A percentile compares a stretch with the other conserved stretches of the same genome.
Evolutionary conservation across 2,888 invertebrate species (phyloP).

Genomic region (Pogonocherus hispidulus): DNA sequence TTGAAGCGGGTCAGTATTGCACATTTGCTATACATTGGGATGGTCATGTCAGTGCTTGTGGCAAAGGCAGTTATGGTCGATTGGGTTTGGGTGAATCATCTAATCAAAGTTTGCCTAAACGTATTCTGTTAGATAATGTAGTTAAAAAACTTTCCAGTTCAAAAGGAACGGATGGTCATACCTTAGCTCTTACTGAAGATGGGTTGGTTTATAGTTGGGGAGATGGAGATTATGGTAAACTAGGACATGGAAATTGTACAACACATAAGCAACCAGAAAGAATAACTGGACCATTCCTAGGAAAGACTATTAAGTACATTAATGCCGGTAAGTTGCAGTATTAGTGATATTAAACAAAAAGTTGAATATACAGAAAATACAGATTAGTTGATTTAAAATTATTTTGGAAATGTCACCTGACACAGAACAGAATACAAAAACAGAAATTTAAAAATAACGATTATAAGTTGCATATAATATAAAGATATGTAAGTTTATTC

Average conservation of each 20-base stretch:
- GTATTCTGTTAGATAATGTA: conserved; percentile 70
- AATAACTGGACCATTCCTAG: conserved; percentile 68
- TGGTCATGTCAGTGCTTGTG: conserved; percentile 74
- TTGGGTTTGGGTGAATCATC: conserved; percentile 76
- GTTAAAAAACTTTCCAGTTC: conserved; percentile 72
- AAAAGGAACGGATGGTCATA: conserved; percentile 74
- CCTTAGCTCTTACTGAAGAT: conserved; percentile 71
- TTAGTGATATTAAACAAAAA: no score
- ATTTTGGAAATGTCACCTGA: no score
- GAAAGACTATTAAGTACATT: conserved; percentile 70
- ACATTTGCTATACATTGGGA: conserved; percentile 74
- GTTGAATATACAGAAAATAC: no score
- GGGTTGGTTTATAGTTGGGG: conserved; percentile 74
- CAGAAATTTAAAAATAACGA: no score
- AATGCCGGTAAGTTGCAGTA: conserved; percentile 68
- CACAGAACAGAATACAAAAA: no score
- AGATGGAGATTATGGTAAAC: conserved; percentile 74
- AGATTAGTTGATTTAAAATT: no score
- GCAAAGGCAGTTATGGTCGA: conserved; percentile 76
- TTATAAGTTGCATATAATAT: no score
- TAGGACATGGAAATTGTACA: conserved; percentile 71
- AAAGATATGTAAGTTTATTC: no score
- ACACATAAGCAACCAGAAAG: conserved; percentile 72
- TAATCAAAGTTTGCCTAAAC: conserved; percentile 73
- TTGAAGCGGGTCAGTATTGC: conserved; percentile 77